phyloP scores from a whole-genome alignment of 2,888 invertebrate genomes.

The Halocaridina rubra region DNA sequence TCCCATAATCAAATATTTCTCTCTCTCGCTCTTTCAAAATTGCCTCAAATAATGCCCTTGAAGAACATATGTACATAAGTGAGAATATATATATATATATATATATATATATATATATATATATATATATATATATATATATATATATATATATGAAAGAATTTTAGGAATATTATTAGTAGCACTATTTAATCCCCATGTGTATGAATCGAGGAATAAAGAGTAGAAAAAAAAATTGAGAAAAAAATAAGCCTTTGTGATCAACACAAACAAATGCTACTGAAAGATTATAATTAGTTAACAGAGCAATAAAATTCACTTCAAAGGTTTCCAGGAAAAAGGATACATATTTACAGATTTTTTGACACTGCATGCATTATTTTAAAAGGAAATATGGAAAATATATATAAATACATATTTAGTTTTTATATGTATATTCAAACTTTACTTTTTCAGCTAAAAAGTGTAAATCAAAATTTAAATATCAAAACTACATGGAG shows the following conservation, averaged over 20 bases:
- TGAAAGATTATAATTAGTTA: conserved; percentile 58
- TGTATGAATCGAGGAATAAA: conserved; percentile 41
- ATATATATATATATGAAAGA: conserved; percentile 40
- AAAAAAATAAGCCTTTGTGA: conserved; percentile 47
- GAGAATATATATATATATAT: too few relatives aligned
- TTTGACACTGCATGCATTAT: conserved; percentile 55
- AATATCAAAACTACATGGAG: too few relatives aligned
- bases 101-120: too few relatives aligned
- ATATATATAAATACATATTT: too few relatives aligned
- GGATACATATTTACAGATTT: conserved; percentile 61
- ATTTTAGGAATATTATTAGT: conserved; percentile 53
- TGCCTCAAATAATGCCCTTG: too few relatives aligned
- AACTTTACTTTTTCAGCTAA: too few relatives aligned
- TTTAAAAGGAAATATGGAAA: conserved; percentile 45
- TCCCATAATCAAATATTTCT: too few relatives aligned
- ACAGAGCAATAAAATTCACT: conserved; percentile 52
- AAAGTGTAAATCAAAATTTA: too few relatives aligned
- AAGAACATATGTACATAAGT: too few relatives aligned
- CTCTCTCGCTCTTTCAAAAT: too few relatives aligned
- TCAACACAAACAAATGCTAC: conserved; percentile 60
- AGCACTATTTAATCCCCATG: conserved; percentile 44
- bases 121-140: too few relatives aligned
- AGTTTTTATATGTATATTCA: too few relatives aligned
- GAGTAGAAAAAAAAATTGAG: conserved; percentile 52
- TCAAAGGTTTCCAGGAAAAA: conserved; percentile 51